phyloP scores from a whole-genome alignment of 1,140 invertebrate genomes.

The Drosophila saltans region DNA sequence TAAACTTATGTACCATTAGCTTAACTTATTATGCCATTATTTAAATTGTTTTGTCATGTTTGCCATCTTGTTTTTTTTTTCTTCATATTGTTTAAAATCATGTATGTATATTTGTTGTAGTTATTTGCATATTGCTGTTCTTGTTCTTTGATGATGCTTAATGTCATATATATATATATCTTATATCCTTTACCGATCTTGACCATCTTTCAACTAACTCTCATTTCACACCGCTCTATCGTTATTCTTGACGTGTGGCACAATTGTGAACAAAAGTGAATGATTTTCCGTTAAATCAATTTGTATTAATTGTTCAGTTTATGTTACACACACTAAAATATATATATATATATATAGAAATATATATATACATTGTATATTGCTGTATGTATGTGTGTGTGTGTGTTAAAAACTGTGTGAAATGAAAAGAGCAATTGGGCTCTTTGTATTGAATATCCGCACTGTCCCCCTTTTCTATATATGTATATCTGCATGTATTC shows the following conservation, averaged over 20 bases:
- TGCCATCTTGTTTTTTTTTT: background rate
- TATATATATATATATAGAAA: background rate
- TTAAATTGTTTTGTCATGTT: constrained; percentile 43
- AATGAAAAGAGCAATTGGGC: constrained; percentile 33
- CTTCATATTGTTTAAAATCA: constrained; percentile 74
- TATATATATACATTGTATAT: constrained; percentile 6
- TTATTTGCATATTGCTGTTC: constrained; percentile 39
- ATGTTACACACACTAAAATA: background rate
- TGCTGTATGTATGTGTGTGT: constrained; percentile 21
- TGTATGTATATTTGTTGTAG: constrained; percentile 70
- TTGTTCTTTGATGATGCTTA: constrained; percentile 22
- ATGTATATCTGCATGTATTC: constrained; percentile 7
- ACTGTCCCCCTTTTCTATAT: constrained; percentile 32
- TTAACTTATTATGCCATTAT: constrained; percentile 81
- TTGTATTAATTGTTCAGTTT: constrained; percentile 37
- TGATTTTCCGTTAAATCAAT: constrained; percentile 61
- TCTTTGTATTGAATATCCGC: constrained; percentile 5
- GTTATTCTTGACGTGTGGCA: constrained; percentile 43
- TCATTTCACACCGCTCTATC: constrained; percentile 30
- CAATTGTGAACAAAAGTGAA: constrained; percentile 62
- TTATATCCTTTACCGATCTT: constrained; percentile 49
- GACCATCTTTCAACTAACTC: constrained; percentile 29
- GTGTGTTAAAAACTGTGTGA: constrained; percentile 54
- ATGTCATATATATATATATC: constrained; percentile 33
- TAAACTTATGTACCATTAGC: constrained; percentile 81